Base-by-base conservation (phyloP, 1,140 invertebrate genomes). In the Cydia strobilella region DNA sequence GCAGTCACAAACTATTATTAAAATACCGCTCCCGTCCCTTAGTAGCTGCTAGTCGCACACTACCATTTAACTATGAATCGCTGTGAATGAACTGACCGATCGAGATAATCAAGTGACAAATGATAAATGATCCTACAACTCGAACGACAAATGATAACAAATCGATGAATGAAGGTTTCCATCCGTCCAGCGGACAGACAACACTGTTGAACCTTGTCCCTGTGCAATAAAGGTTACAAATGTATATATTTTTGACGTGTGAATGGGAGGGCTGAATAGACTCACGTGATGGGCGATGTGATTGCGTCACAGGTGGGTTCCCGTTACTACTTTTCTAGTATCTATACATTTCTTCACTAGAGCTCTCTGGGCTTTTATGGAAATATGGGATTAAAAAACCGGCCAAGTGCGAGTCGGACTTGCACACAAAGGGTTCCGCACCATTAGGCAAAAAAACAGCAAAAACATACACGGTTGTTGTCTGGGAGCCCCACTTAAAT, bases 231-330 rank as follows among this genome's bases (percentile, higher is more conserved):
- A n/a, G 54, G 9, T n/a, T 6, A 59, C 3, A 12, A 23, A 59
- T 23, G 54, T 9, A 12, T 20, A 59, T 59, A 12, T 59, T 10
- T 59, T 23, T 59, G 54, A 23, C 20, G 20, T 51, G 48, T 48
- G 48, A n/a, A 59, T 12, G 20, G 51, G 54, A n/a, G 23, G 54
- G 23, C 63, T 65, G n/a, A 65, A 65, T 65, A 65, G 63, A 27
- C 27, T 65, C 63, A 65, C 25, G 12, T 65, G 63, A 65, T 35
- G 63, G 23, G 15, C 12, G 12, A 31, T 65, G 23, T 1, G 63
- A 27, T 65, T 31, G 63, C 63, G 63, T 65, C 63, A 65, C 63
- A 31, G 27, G 63, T 15, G 1, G 9, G 27, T n/a, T 65, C 63
- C 63, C 3, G 12, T 65, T 65, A 23, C 13, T 0, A 31, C 63